phyloP scores from a whole-genome alignment of 2,113 vertebrate genomes.

The Mohoua ochrocephala region DNA sequence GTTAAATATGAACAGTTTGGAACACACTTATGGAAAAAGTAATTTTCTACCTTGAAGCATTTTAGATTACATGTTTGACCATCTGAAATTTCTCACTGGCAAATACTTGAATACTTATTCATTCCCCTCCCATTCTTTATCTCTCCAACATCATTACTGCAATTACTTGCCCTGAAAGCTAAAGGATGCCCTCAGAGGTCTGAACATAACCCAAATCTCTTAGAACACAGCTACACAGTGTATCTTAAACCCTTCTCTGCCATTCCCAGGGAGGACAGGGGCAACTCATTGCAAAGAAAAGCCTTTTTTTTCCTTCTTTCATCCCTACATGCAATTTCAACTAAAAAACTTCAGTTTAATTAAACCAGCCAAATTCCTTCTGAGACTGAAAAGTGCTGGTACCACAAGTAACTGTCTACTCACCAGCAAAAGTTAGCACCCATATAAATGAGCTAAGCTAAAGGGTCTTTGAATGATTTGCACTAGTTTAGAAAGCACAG shows the following conservation, averaged over 20 bases:
- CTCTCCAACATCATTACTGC: not conserved
- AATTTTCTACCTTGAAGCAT: not conserved
- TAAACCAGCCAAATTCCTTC: not conserved
- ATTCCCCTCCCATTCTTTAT: not conserved
- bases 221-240: not conserved
- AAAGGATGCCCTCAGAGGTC: not conserved
- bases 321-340: rapidly evolving
- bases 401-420: not conserved
- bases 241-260: not conserved
- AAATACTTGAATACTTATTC: not conserved
- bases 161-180: not conserved
- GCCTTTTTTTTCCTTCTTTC: not conserved
- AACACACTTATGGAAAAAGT: not conserved
- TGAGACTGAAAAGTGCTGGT: not conserved
- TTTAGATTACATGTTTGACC: not conserved
- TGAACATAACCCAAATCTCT: not conserved
- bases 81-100: not conserved
- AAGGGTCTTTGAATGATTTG: not conserved
- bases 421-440: not conserved
- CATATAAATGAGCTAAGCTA: not conserved
- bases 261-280: not conserved
- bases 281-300: not conserved
- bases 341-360: not conserved
- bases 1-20: not conserved
- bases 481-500: not conserved